phyloP scores from a whole-genome alignment of 2,797 vertebrate species.

The Sebastes nivosus region DNA sequence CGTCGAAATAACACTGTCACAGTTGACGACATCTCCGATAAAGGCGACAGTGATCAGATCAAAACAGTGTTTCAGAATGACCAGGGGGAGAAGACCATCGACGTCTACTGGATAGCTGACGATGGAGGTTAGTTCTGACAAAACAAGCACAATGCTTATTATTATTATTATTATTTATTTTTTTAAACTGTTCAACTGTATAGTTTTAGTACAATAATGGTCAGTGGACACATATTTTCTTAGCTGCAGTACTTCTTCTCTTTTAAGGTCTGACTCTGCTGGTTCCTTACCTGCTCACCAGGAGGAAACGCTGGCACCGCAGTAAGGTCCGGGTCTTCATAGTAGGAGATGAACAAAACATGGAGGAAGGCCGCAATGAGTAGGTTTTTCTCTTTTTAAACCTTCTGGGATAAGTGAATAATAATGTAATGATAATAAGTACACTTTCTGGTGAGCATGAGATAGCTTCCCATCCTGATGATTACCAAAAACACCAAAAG shows the following conservation, averaged over 20 bases:
- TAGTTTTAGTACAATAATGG: not conserved
- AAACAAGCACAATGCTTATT: not conserved
- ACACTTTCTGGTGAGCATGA: not conserved
- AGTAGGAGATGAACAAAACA: conserved; percentile 73
- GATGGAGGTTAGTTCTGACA: conserved; percentile 70
- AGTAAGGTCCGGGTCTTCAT: conserved; percentile 82
- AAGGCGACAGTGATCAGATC: conserved; percentile 51
- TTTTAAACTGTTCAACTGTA: not conserved
- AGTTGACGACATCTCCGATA: conserved; percentile 37
- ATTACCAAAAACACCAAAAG: not conserved
- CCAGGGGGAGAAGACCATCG: conserved; percentile 81
- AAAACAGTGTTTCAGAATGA: conserved; percentile 79
- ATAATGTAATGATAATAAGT: not conserved
- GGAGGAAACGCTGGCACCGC: conserved; percentile 77
- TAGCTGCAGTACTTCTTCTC: not conserved
- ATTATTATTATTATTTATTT: not conserved
- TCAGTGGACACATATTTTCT: not conserved
- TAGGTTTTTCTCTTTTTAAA: conserved; percentile 34
- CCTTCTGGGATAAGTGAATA: not conserved
- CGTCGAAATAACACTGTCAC: not conserved
- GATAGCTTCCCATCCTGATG: not conserved
- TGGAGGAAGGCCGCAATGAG: conserved; percentile 79
- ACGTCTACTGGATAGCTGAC: conserved; percentile 85
- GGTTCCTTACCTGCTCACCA: conserved; percentile 84
- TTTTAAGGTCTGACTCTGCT: conserved; percentile 83